These are phyloP conservation scores for Passer domesticus DNA, from an alignment of 2,113 vertebrate genomes.

Conservation along the genomic window DNA sequence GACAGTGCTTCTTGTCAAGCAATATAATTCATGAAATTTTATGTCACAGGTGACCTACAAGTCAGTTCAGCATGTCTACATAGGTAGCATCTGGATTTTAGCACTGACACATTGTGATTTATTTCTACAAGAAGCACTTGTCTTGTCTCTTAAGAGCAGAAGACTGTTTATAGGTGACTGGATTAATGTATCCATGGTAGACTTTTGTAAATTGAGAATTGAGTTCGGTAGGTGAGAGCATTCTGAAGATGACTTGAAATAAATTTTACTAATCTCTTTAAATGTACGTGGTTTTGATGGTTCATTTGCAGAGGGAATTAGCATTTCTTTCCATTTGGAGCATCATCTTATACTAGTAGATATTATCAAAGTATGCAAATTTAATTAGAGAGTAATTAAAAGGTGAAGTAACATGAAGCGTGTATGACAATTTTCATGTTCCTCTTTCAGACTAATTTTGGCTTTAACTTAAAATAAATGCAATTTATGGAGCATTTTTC, in stretches of 20 bases:
- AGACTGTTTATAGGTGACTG: neutral
- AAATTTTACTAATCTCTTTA: conserved; percentile 41
- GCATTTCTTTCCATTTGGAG: conserved; percentile 49
- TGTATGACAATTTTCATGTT: neutral
- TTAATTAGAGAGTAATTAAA: conserved; percentile 57
- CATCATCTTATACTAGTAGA: neutral
- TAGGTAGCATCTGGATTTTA: neutral
- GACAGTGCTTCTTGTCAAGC: neutral
- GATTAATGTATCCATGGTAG: neutral
- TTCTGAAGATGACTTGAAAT: conserved; percentile 28
- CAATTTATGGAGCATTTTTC: neutral
- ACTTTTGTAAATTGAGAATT: neutral
- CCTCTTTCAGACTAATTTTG: conserved; percentile 25
- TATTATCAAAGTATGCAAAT: conserved; percentile 42
- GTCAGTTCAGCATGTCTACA: neutral
- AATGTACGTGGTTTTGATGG: neutral
- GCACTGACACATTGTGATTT: neutral
- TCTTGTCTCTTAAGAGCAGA: neutral
- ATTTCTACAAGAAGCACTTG: neutral
- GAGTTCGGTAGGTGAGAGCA: neutral
- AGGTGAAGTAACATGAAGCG: neutral
- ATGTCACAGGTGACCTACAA: neutral
- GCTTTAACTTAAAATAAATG: neutral
- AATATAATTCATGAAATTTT: neutral
- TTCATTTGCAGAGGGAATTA: conserved; percentile 21